These are phyloP conservation scores for Agrochola litura DNA, from an alignment of 2,888 invertebrate genomes.

Conservation along the genomic window DNA sequence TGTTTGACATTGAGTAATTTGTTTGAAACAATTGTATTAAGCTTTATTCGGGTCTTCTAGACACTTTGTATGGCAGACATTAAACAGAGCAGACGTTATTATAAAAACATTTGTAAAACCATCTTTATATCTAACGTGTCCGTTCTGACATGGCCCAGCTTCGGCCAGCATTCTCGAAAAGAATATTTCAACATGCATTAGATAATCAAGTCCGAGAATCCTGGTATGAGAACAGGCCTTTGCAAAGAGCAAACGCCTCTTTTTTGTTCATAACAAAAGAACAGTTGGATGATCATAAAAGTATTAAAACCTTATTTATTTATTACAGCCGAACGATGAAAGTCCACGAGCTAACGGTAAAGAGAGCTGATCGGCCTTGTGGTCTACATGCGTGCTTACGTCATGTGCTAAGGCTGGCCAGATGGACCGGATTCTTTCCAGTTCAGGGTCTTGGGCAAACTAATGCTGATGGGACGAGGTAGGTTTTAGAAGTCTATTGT, in stretches of 20 bases:
- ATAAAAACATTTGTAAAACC: neutral
- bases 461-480: constrained; percentile 65
- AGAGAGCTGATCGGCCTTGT: constrained; percentile 48
- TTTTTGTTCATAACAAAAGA: neutral
- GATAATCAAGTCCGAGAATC: constrained; percentile 2
- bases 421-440: constrained; percentile 76
- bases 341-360: constrained; percentile 30
- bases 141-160: neutral
- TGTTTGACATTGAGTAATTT: constrained; percentile 35
- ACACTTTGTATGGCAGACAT: neutral
- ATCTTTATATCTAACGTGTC: no score
- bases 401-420: constrained; percentile 69
- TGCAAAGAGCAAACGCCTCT: neutral
- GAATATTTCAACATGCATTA: constrained; percentile 17
- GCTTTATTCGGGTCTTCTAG: neutral
- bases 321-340: constrained; percentile 52
- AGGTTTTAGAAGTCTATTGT: constrained; percentile 3
- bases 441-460: constrained; percentile 70
- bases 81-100: neutral
- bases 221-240: constrained; percentile 13
- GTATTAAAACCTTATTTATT: constrained; percentile 25
- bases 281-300: neutral
- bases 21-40: constrained; percentile 23
- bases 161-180: neutral
- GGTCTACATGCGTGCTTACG: constrained; percentile 71